A percentile compares a stretch with the other conserved stretches of the same genome.
Conservation (phyloP, 2,113 vertebrate species). For the Indri indri region DNA sequence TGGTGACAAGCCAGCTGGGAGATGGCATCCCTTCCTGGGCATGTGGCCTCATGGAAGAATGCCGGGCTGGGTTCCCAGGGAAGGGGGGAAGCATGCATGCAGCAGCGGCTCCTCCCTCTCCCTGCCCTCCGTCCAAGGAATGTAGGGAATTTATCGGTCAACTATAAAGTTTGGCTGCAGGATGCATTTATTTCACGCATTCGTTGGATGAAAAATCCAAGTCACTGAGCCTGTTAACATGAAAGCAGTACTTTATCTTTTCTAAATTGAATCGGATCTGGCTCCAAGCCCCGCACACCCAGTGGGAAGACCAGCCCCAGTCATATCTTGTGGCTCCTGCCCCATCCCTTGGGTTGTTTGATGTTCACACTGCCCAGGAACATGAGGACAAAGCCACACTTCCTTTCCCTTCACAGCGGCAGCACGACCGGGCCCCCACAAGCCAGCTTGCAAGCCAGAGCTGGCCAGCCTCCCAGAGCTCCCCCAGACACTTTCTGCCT, state of each 20-base stretch:
- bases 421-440: not conserved
- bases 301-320: not conserved
- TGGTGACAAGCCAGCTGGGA: not conserved
- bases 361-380: not conserved
- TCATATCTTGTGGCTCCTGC: not conserved
- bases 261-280: not conserved
- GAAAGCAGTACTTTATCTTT: not conserved
- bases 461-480: not conserved
- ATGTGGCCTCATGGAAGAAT: too few relatives aligned
- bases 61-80: not conserved
- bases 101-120: rapidly evolving
- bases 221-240: not conserved
- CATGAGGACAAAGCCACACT: not conserved
- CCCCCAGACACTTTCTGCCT: not conserved
- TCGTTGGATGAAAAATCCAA: not conserved
- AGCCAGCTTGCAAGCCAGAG: not conserved
- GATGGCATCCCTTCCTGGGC: not conserved
- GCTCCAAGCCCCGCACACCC: not conserved
- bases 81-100: rapidly evolving
- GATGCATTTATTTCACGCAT: not conserved
- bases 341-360: not conserved
- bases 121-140: not conserved
- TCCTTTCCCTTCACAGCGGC: not conserved
- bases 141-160: not conserved
- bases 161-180: not conserved